Evolutionary conservation across 1,140 invertebrate species (phyloP).

Genomic region (Drosophila albomicans): DNA sequence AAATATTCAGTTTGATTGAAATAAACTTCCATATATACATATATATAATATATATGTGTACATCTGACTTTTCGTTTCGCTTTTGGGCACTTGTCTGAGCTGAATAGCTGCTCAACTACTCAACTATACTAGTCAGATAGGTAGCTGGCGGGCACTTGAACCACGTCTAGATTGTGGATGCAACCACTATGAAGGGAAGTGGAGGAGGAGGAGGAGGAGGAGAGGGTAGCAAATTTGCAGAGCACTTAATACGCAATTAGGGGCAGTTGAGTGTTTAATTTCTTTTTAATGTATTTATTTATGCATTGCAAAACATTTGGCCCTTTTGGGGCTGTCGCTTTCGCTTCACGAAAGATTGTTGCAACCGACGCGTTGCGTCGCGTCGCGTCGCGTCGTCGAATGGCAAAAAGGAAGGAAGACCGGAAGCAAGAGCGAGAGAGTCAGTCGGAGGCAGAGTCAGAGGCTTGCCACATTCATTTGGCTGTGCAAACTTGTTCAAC

Average conservation of each 20-base stretch:
- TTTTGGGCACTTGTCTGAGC: not conserved
- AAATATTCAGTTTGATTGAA: conserved; percentile 23
- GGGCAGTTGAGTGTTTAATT: conserved; percentile 70
- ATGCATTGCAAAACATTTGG: conserved; percentile 77
- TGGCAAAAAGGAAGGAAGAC: not conserved
- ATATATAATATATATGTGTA: not conserved
- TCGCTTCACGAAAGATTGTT: conserved; percentile 1
- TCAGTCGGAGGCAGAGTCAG: not conserved
- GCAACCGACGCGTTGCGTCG: not conserved
- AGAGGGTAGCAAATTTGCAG: conserved; percentile 30
- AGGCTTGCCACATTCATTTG: conserved; percentile 64
- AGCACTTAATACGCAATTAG: conserved; percentile 70
- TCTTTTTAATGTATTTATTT: conserved; percentile 80
- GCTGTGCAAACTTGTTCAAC: conserved; percentile 80
- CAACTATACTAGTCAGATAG: not conserved
- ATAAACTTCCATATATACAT: conserved; percentile 4
- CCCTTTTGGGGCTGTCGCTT: conserved; percentile 19
- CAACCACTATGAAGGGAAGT: not conserved
- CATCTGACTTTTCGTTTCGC: not conserved
- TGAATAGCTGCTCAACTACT: conserved; percentile 8
- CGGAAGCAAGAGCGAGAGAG: not conserved
- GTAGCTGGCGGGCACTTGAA: not conserved
- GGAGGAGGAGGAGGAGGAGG: not conserved
- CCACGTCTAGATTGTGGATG: not conserved
- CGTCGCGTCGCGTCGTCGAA: not conserved